Conservation (phyloP, 2,797 vertebrate species). For the Microctenopoma steveboyesi region DNA sequence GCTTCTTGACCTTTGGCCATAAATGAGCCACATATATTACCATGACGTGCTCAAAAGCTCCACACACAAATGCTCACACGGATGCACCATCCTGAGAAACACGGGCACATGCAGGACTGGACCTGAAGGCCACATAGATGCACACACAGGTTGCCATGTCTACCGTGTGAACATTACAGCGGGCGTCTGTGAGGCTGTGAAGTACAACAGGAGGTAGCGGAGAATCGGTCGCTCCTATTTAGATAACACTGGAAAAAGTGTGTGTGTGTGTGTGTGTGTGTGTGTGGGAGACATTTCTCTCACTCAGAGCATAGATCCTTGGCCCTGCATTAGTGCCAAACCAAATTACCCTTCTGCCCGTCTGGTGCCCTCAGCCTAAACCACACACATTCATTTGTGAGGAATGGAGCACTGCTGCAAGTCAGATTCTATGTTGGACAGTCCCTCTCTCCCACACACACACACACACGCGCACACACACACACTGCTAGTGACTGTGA, state of each 20-base stretch:
- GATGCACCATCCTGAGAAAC: no score
- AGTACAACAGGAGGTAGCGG: slow-evolving; percentile 35
- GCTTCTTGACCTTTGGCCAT: no score
- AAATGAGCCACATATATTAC: no score
- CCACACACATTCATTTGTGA: slow-evolving; percentile 35
- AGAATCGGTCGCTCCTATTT: slow-evolving; percentile 45
- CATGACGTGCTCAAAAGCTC: no score
- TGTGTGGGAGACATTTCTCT: slow-evolving; percentile 55
- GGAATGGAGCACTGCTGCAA: slow-evolving; percentile 57
- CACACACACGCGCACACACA: slow-evolving; percentile 43
- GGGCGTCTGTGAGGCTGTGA: slow-evolving; percentile 29
- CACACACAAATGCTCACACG: no score
- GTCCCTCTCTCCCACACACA: slow-evolving; percentile 20
- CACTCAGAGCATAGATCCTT: slow-evolving; percentile 68
- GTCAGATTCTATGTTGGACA: slow-evolving; percentile 50
- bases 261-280: slow-evolving; percentile 28
- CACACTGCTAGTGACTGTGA: slow-evolving; percentile 60
- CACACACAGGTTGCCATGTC: not conserved
- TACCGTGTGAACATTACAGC: slow-evolving; percentile 27
- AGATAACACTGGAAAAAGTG: slow-evolving; percentile 32
- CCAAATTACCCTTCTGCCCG: slow-evolving; percentile 78
- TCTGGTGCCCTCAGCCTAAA: slow-evolving; percentile 72
- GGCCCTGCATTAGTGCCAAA: slow-evolving; percentile 81
- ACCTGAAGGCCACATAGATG: not conserved
- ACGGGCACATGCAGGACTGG: not conserved